Evolutionary conservation across 2,113 vertebrate species (phyloP), one percentile per base, ranked within the genome.

Genomic region (Pelecanoides urinatrix): DNA sequence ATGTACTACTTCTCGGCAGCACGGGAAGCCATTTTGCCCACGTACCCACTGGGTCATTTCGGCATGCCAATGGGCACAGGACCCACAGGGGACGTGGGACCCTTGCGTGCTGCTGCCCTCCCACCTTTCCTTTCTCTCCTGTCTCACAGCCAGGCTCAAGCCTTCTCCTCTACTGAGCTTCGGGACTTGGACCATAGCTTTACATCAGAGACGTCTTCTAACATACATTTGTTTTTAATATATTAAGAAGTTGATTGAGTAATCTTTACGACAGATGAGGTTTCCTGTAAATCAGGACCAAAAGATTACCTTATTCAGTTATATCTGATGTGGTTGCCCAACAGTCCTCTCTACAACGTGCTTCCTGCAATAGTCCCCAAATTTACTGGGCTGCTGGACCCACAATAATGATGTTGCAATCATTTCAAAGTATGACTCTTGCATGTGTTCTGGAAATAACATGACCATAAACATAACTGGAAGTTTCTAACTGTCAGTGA

Each of bases 181-280:
- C 0, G 0, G 52, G 30, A 25, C 40, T 78, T 36, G n/a, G 52
- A 71, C 27, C 13, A 5, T 20, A 71, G 44, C 20, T 89, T 89
- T 92, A 78, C 36, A 34, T 68, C 38, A 73, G 66, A 62, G 73
- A 84, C 81, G 21, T 58, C 84, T 86, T 67, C 72, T 55, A 86
- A 63, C 23, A 30, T 56, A 65, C 86, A 75, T 94, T 96, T 96
- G 83, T 22, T 95, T 96, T 81, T 88, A 95, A 95, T 96, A 65
- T 38, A 87, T 56, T 78, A 53, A 81, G 75, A 78, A 68, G 25
- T 12, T 49, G 86, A 94, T 89, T 88, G 86, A 61, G 89, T 76
- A 94, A 94, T 94, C 73, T 86, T 94, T 91, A 94, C 1, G 0
- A 84, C 53, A 72, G 80, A 91, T 26, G 70, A 88, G 66, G 38